These are phyloP conservation scores for Elachura formosa DNA, from an alignment of 2,113 vertebrate genomes.

Conservation along the genomic window DNA sequence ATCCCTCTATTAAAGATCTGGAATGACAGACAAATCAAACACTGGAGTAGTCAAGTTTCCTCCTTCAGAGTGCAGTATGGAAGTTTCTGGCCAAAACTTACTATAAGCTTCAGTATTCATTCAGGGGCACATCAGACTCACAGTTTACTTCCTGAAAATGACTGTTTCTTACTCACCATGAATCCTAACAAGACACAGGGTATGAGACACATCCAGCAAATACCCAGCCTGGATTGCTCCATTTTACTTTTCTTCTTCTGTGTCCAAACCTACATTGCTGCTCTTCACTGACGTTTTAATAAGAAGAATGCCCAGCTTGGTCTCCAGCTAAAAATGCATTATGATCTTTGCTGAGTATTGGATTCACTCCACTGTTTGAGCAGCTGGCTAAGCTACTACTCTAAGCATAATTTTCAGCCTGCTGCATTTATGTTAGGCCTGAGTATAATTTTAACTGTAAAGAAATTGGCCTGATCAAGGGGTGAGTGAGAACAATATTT, in stretches of 20 bases:
- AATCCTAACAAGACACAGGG: background rate
- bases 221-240: background rate
- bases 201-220: background rate
- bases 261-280: background rate
- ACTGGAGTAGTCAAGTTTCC: background rate
- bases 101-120: background rate
- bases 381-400: background rate
- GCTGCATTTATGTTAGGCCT: background rate
- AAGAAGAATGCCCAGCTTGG: background rate
- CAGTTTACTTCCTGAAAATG: background rate
- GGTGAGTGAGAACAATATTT: background rate
- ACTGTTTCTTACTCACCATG: background rate
- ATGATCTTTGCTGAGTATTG: fast-evolving
- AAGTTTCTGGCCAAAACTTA: background rate
- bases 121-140: background rate
- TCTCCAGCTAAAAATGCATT: background rate
- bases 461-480: background rate
- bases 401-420: background rate
- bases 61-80: background rate
- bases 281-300: background rate
- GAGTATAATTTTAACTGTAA: background rate
- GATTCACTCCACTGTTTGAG: background rate
- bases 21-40: background rate
- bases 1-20: background rate
- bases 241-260: background rate